Conservation (phyloP, 2,797 vertebrate species). For the Dryobates pubescens region DNA sequence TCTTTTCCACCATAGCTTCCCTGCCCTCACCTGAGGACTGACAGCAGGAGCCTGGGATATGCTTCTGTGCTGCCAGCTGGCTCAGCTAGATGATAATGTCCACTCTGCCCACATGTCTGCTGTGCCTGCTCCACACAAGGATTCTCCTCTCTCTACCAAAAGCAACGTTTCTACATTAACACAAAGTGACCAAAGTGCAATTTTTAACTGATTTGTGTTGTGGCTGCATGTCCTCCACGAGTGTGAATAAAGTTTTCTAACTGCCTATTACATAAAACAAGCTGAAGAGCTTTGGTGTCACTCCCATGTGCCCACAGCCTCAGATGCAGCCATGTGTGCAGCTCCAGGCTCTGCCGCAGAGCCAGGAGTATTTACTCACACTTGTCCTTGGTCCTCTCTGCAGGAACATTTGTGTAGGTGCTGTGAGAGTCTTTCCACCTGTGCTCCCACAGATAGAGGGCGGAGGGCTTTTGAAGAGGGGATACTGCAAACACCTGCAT, state of each 20-base stretch:
- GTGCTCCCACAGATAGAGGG: constrained; percentile 61
- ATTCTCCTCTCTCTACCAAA: background rate
- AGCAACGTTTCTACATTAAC: background rate
- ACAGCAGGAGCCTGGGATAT: background rate
- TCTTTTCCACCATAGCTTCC: background rate
- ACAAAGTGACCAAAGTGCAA: background rate
- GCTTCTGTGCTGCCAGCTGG: background rate
- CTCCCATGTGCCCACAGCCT: background rate
- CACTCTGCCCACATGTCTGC: background rate
- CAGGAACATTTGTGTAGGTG: constrained; percentile 57
- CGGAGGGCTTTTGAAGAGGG: background rate
- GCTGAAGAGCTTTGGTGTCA: background rate
- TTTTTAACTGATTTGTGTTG: constrained; percentile 28
- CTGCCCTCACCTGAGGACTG: background rate
- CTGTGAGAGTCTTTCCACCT: constrained; percentile 88
- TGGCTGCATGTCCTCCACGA: background rate
- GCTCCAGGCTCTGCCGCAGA: constrained; percentile 49
- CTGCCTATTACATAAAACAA: background rate
- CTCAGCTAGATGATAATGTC: background rate
- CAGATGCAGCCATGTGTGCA: constrained; percentile 26
- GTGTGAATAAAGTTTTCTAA: constrained; percentile 1
- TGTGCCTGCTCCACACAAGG: background rate
- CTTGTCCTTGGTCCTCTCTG: constrained; percentile 78
- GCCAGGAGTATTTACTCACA: constrained; percentile 65
- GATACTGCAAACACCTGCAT: too few species aligned